Evolutionary conservation across 2,797 vertebrate genomes (phyloP).

Genomic region (Artibeus jamaicensis): DNA sequence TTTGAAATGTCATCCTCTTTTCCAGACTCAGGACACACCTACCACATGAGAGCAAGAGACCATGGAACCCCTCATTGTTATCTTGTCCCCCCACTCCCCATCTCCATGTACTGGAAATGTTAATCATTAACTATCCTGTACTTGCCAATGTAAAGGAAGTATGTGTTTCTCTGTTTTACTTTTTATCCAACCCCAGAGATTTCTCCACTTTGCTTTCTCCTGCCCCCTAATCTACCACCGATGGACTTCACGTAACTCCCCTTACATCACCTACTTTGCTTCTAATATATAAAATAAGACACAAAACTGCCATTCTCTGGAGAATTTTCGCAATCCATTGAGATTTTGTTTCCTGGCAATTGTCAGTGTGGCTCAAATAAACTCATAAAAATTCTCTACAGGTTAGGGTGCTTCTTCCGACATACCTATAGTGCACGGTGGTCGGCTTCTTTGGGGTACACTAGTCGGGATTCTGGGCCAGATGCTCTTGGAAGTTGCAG

Average conservation of each 20-base stretch:
- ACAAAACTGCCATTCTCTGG: neutral
- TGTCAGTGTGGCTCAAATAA: neutral
- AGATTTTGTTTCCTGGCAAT: neutral
- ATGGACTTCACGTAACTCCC: neutral
- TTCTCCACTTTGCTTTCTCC: neutral
- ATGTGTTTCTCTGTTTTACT: neutral
- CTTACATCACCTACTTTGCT: neutral
- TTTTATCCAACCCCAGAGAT: neutral
- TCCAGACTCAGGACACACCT: neutral
- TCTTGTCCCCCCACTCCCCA: neutral
- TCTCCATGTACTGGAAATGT: neutral
- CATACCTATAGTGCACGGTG: neutral
- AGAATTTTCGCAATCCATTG: neutral
- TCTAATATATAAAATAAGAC: neutral
- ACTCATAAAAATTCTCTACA: neutral
- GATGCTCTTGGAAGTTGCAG: neutral
- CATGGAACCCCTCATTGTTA: neutral
- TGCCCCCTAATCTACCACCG: neutral
- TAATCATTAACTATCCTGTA: neutral
- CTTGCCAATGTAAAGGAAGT: neutral
- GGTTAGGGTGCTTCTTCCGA: neutral
- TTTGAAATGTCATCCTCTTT: neutral
- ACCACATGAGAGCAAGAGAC: too few species aligned
- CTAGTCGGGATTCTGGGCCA: neutral
- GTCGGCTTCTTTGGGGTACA: neutral